A percentile compares a stretch with the other conserved stretches of the same genome.
phyloP scores from a whole-genome alignment of 2,888 invertebrate species.

The Siphonodentalium dalli region DNA sequence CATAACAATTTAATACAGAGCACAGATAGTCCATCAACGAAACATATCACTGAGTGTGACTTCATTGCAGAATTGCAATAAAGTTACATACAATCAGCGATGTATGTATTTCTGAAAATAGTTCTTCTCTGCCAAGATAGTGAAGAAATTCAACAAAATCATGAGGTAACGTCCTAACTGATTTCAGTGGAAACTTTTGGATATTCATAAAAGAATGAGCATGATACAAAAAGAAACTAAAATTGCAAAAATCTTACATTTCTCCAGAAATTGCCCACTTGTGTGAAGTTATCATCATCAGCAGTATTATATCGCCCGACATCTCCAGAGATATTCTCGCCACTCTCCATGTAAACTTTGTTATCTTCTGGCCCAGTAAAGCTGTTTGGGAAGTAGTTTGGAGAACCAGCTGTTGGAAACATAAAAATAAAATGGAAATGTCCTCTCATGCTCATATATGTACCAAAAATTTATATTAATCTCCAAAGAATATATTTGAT shows the following conservation, averaged over 20 bases:
- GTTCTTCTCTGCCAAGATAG: too few species aligned
- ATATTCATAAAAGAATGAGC: background rate
- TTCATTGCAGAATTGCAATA: too few species aligned
- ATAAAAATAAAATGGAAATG: background rate
- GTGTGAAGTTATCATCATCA: conserved; percentile 90
- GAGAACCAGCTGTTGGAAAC: conserved; percentile 72
- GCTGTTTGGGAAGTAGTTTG: conserved; percentile 97
- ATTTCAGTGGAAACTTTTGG: background rate
- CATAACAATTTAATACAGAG: too few species aligned
- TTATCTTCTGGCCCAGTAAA: conserved; percentile 81
- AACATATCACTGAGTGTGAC: too few species aligned
- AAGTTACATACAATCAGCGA: too few species aligned
- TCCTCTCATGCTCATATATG: too few species aligned
- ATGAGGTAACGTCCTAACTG: too few species aligned
- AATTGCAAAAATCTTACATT: conserved; percentile 68
- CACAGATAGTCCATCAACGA: too few species aligned
- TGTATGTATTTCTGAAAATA: too few species aligned
- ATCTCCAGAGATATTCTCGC: conserved; percentile 73
- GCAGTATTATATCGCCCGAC: conserved; percentile 79
- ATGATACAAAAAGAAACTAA: background rate
- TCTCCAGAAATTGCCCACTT: conserved; percentile 82
- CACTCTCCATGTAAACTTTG: conserved; percentile 73
- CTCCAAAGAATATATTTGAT: background rate
- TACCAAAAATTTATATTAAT: too few species aligned
- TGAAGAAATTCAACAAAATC: too few species aligned